Conservation (phyloP, 2,797 vertebrate genomes). For the Pangasius larnaudii region DNA sequence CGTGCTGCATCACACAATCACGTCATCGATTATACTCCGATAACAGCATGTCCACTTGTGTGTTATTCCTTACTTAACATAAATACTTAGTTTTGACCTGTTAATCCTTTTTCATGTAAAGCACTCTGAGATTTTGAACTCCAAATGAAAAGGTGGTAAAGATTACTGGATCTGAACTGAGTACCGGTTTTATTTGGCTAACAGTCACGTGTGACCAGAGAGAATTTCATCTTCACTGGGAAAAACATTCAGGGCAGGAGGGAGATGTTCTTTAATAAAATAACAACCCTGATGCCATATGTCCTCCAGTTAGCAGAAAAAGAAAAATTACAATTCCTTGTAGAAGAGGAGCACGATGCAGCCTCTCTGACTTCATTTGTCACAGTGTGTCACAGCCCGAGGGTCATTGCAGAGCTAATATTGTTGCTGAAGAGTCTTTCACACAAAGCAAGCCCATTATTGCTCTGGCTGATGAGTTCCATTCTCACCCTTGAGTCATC, state of each 20-base stretch:
- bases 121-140: not conserved
- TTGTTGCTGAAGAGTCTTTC: slow-evolving; percentile 31
- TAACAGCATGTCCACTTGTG: not conserved
- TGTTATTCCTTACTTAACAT: not conserved
- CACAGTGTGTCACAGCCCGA: slow-evolving; percentile 4
- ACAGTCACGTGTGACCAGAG: not conserved
- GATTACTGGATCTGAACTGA: not conserved
- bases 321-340: slow-evolving; percentile 11
- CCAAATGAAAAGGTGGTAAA: not conserved
- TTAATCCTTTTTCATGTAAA: not conserved
- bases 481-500: slow-evolving; percentile 36
- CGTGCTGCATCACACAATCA: no score
- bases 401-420: slow-evolving; percentile 18
- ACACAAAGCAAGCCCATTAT: slow-evolving; percentile 29
- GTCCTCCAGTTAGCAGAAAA: slow-evolving; percentile 14
- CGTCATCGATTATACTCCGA: not conserved
- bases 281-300: not conserved
- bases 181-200: not conserved
- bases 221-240: not conserved
- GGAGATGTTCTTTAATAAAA: slow-evolving; percentile 19
- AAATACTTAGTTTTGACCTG: not conserved
- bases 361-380: slow-evolving; percentile 18
- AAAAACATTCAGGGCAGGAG: not conserved
- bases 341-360: not conserved
- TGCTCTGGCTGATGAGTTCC: slow-evolving; percentile 7